These are phyloP conservation scores for Lycaena phlaeas DNA, from an alignment of 2,888 invertebrate species.

Conservation along the genomic window DNA sequence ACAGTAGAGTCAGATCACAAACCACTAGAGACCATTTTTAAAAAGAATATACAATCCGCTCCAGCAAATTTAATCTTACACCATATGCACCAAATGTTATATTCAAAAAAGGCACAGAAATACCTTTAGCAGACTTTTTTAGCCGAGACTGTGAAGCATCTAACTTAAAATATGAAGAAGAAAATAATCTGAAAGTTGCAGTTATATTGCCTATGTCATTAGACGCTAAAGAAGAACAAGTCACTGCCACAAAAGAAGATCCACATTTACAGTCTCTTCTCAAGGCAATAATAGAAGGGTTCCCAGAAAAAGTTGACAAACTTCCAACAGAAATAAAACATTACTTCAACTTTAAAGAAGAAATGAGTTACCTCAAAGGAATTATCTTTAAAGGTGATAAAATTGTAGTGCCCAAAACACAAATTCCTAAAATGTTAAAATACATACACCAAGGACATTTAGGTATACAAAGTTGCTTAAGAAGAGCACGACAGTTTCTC, in stretches of 20 bases:
- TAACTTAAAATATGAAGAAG: conserved; percentile 16
- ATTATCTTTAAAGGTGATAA: conserved; percentile 16
- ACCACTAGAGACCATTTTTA: conserved; percentile 16
- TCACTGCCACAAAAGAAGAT: conserved; percentile 12
- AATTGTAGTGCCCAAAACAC: conserved; percentile 13
- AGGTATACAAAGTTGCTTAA: conserved; percentile 14
- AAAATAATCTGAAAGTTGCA: conserved; percentile 12
- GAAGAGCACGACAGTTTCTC: conserved; percentile 14
- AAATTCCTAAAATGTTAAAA: conserved; percentile 13
- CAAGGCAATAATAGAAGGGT: conserved; percentile 11
- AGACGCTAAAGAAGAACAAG: conserved; percentile 13
- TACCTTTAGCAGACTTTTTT: conserved; percentile 13
- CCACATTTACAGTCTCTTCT: conserved; percentile 10
- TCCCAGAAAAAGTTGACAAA: conserved; percentile 10
- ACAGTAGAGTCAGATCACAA: conserved; percentile 17
- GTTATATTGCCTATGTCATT: conserved; percentile 12
- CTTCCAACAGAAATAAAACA: no score
- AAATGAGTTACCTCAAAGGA: conserved; percentile 7
- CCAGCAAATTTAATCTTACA: conserved; percentile 14
- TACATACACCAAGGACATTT: conserved; percentile 14
- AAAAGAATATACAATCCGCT: conserved; percentile 10
- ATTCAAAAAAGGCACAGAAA: conserved; percentile 16
- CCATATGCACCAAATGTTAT: conserved; percentile 13
- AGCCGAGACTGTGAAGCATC: conserved; percentile 13
- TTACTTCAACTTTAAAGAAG: no score